phyloP scores from a whole-genome alignment of 2,113 vertebrate species.

The Eira barbara region DNA sequence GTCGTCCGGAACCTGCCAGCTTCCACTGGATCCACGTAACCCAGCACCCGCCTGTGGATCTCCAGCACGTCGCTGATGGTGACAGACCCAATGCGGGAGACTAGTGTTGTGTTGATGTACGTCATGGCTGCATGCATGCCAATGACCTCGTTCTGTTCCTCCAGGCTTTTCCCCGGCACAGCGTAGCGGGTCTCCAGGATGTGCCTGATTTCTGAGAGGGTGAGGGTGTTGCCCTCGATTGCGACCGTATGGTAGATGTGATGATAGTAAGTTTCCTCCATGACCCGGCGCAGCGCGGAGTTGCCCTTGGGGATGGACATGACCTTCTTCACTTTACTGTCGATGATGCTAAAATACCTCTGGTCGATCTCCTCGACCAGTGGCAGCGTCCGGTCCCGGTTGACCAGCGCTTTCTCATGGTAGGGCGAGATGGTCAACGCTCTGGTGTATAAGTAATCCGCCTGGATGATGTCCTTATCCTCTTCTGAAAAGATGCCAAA shows the following conservation, averaged over 20 bases:
- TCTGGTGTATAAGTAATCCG: slow-evolving; percentile 94
- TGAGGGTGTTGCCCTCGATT: slow-evolving; percentile 97
- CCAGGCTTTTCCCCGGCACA: slow-evolving; percentile 93
- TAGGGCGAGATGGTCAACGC: slow-evolving; percentile 92
- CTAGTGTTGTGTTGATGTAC: slow-evolving; percentile 93
- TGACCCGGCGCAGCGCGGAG: slow-evolving; percentile 92
- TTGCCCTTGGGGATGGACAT: slow-evolving; percentile 97
- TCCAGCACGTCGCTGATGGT: slow-evolving; percentile 88
- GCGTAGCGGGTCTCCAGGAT: slow-evolving; percentile 97
- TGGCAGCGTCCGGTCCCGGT: slow-evolving; percentile 92
- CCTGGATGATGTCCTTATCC: slow-evolving; percentile 95
- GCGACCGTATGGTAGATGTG: slow-evolving; percentile 99
- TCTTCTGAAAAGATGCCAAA: slow-evolving; percentile 95
- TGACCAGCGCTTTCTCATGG: slow-evolving; percentile 92
- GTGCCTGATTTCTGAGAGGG: slow-evolving; percentile 95
- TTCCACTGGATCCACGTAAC: slow-evolving; percentile 95
- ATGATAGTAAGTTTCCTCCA: slow-evolving; percentile 99
- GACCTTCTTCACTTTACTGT: slow-evolving; percentile 94
- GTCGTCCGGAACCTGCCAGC: slow-evolving; percentile 90
- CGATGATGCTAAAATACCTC: slow-evolving; percentile 93
- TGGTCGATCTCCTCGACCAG: slow-evolving; percentile 98
- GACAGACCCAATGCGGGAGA: slow-evolving; percentile 88
- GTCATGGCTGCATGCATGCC: slow-evolving; percentile 96
- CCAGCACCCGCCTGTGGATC: slow-evolving; percentile 94
- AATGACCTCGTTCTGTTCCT: slow-evolving; percentile 97